phyloP scores from a whole-genome alignment of 2,113 vertebrate species.

The Sinocyclocheilus maitianheensis region DNA sequence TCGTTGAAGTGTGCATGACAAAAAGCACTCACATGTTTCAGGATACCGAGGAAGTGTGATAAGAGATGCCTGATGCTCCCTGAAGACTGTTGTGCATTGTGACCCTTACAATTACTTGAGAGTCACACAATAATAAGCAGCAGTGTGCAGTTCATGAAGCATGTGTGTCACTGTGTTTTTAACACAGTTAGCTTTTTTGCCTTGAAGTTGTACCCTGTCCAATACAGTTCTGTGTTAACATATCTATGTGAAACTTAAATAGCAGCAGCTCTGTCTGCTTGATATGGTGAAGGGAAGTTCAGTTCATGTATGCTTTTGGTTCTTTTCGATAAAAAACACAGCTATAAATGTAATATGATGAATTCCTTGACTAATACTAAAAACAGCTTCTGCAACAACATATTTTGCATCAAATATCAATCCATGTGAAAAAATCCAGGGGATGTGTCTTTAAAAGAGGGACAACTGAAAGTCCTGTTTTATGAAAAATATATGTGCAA shows the following conservation, averaged over 20 bases:
- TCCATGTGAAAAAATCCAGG: background rate
- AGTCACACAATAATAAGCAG: background rate
- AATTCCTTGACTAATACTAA: background rate
- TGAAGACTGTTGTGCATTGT: background rate
- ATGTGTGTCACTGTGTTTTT: background rate
- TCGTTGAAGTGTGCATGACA: background rate
- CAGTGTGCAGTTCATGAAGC: background rate
- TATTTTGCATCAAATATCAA: background rate
- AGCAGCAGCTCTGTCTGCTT: background rate
- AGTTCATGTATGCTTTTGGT: background rate
- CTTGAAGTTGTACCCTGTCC: background rate
- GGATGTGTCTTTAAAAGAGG: background rate
- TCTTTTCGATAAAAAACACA: background rate
- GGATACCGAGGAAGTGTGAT: background rate
- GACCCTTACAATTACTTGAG: background rate
- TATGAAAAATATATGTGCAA: conserved; percentile 18
- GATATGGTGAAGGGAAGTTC: background rate
- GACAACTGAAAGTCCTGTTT: background rate
- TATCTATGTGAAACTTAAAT: background rate
- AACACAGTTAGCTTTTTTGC: background rate
- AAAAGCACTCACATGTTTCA: background rate
- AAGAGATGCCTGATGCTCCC: background rate
- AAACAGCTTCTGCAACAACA: background rate
- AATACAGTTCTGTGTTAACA: background rate
- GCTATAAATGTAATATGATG: background rate